Evolutionary conservation across 2,113 vertebrate genomes (phyloP).

Genomic region (Larimichthys polyactis): DNA sequence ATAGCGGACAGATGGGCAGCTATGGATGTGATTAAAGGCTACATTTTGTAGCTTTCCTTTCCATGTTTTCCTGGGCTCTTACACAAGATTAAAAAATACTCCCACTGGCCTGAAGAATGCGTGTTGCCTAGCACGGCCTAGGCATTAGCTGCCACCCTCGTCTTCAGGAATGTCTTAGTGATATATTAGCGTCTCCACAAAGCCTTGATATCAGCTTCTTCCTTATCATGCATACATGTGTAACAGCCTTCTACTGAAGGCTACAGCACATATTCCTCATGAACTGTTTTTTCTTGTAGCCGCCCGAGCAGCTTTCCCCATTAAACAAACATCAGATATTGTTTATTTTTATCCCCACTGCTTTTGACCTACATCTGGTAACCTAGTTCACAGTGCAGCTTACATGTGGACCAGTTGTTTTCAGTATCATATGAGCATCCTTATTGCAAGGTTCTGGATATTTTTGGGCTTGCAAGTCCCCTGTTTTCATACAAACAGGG

Average conservation of each 20-base stretch:
- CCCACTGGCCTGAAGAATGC: slow-evolving; percentile 78
- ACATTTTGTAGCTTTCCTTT: slow-evolving; percentile 1
- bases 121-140: slow-evolving; percentile 72
- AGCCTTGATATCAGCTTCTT: slow-evolving; percentile 36
- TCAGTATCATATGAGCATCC: slow-evolving; percentile 23
- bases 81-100: slow-evolving; percentile 76
- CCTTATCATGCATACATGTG: neutral
- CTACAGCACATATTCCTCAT: slow-evolving; percentile 4
- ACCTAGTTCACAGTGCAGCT: slow-evolving; percentile 71
- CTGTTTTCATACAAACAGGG: slow-evolving; percentile 37
- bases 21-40: slow-evolving; percentile 33
- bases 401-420: slow-evolving; percentile 39
- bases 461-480: slow-evolving; percentile 26
- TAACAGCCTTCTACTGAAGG: slow-evolving; percentile 43
- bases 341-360: slow-evolving; percentile 55
- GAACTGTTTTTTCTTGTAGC: slow-evolving; percentile 5
- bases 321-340: slow-evolving; percentile 62
- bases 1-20: slow-evolving; percentile 5
- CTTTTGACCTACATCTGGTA: slow-evolving; percentile 81
- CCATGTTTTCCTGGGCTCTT: slow-evolving; percentile 49
- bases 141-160: slow-evolving; percentile 68
- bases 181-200: slow-evolving; percentile 37
- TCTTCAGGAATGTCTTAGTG: slow-evolving; percentile 76
- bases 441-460: slow-evolving; percentile 22
- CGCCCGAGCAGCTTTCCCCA: slow-evolving; percentile 43